Conservation (phyloP, 1,140 invertebrate species). For the Bombus balteatus region DNA sequence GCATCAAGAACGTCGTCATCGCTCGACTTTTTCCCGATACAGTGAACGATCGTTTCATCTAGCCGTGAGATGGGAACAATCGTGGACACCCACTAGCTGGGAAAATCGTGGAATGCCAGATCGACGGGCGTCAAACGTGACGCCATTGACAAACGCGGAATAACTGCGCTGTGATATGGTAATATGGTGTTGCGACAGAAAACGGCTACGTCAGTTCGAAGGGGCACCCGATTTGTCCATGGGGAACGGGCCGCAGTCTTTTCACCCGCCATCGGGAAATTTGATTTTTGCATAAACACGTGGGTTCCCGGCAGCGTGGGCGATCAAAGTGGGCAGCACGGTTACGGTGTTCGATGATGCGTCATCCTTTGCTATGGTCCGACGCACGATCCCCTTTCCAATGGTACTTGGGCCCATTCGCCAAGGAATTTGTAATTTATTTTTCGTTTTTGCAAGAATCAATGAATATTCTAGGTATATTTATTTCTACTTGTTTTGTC, state of each 20-base stretch:
- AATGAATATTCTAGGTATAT: background rate
- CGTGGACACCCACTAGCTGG: background rate
- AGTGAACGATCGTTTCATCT: background rate
- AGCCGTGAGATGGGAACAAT: background rate
- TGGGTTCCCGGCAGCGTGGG: slow-evolving; percentile 15
- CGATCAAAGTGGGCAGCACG: background rate
- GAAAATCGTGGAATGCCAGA: background rate
- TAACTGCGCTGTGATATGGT: too few relatives aligned
- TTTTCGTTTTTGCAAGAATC: background rate
- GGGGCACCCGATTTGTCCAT: slow-evolving; percentile 43
- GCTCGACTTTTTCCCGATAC: too few relatives aligned
- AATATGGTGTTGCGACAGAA: slow-evolving; percentile 32
- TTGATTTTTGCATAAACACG: slow-evolving; percentile 46
- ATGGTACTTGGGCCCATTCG: background rate
- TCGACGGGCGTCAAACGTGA: background rate
- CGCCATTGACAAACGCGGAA: background rate
- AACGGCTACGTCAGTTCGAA: slow-evolving; percentile 19
- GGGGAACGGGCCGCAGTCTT: slow-evolving; percentile 2
- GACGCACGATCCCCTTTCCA: too few relatives aligned
- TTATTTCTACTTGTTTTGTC: too few relatives aligned
- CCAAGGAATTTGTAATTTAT: background rate
- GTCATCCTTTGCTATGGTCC: slow-evolving; percentile 18
- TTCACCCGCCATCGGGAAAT: slow-evolving; percentile 38
- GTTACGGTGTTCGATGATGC: slow-evolving; percentile 34
- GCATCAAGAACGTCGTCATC: background rate